Evolutionary conservation across 2,113 vertebrate species (phyloP).

Genomic region (Gobiocypris rarus): DNA sequence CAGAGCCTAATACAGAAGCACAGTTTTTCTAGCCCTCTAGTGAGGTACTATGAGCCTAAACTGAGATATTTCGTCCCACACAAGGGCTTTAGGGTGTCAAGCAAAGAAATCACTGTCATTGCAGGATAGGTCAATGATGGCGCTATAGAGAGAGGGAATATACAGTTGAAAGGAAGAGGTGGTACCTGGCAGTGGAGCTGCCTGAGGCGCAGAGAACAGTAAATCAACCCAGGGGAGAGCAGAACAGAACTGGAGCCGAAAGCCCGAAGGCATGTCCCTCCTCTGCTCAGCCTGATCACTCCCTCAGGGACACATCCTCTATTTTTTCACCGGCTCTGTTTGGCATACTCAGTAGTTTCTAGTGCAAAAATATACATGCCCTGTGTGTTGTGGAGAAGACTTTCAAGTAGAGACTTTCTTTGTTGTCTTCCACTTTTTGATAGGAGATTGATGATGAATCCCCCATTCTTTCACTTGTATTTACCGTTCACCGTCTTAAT

Average conservation of each 20-base stretch:
- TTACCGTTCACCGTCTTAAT: neutral
- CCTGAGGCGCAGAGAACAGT: slow-evolving; percentile 46
- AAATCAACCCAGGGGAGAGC: slow-evolving; percentile 51
- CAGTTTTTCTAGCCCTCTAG: slow-evolving; percentile 36
- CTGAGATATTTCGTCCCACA: slow-evolving; percentile 34
- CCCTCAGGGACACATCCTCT: neutral
- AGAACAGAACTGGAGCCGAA: slow-evolving; percentile 27
- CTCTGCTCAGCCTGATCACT: slow-evolving; percentile 15
- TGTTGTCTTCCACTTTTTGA: slow-evolving; percentile 3
- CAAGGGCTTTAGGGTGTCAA: slow-evolving; percentile 35
- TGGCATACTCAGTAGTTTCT: slow-evolving; percentile 35
- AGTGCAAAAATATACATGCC: slow-evolving; percentile 30
- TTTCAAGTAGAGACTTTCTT: slow-evolving; percentile 27
- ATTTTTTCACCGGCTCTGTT: slow-evolving; percentile 6
- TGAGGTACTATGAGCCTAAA: slow-evolving; percentile 31
- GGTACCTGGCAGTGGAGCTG: slow-evolving; percentile 39
- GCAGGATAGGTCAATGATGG: slow-evolving; percentile 50
- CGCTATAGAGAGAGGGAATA: slow-evolving; percentile 43
- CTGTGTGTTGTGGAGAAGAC: neutral
- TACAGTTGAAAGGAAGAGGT: slow-evolving; percentile 50
- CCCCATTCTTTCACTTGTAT: neutral
- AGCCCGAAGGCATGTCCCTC: slow-evolving; percentile 44
- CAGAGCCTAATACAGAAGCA: neutral
- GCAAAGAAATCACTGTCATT: slow-evolving; percentile 46
- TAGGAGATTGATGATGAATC: neutral